These are phyloP conservation scores for Cyanoliseus patagonus DNA, from an alignment of 2,113 vertebrate species.

Conservation along the genomic window DNA sequence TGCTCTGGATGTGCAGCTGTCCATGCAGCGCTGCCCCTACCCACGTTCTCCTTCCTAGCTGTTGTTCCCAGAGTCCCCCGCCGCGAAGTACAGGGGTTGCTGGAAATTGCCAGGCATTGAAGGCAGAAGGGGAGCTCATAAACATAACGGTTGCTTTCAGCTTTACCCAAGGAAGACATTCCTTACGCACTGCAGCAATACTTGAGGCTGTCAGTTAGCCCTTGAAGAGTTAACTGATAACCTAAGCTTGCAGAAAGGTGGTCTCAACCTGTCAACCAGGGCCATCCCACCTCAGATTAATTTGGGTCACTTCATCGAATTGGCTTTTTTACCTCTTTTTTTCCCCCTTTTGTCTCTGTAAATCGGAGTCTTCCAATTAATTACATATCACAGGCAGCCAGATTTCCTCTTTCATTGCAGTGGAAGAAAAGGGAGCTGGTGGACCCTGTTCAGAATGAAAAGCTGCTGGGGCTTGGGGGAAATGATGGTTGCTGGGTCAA, in stretches of 20 bases:
- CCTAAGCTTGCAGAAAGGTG: background rate
- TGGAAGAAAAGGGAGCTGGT: background rate
- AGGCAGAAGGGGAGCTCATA: background rate
- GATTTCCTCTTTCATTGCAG: background rate
- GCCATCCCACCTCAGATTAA: background rate
- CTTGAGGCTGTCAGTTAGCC: background rate
- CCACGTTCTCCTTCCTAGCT: background rate
- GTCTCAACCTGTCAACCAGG: background rate
- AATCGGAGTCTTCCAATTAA: background rate
- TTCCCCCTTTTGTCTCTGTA: background rate
- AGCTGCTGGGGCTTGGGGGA: background rate
- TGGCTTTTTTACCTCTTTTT: fast-evolving
- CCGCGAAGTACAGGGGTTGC: background rate
- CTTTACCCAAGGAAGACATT: background rate
- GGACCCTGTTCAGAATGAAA: background rate
- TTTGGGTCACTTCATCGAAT: background rate
- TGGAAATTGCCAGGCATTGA: background rate
- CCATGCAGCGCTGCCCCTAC: background rate
- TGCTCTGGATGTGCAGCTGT: background rate
- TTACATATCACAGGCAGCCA: background rate
- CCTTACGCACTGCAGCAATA: background rate
- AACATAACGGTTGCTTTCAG: fast-evolving
- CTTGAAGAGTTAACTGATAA: background rate
- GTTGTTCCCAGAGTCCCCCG: fast-evolving
- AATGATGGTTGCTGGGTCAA: background rate